These are phyloP conservation scores for Oscheius myriophilus DNA, from an alignment of 2,888 invertebrate genomes.

Conservation along the genomic window DNA sequence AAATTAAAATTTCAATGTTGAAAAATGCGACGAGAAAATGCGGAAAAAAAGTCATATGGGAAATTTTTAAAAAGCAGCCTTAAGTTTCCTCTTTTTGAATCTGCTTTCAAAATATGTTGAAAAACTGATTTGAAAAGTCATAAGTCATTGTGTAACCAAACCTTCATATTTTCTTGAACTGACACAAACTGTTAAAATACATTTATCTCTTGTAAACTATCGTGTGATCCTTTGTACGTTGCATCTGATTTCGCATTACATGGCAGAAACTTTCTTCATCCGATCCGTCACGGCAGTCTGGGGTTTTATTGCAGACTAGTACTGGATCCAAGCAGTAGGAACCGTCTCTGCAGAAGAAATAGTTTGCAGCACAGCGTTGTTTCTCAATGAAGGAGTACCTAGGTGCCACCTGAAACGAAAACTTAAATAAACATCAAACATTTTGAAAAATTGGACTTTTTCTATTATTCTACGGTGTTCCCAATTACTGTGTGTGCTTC, in stretches of 20 bases:
- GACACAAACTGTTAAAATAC: too few relatives aligned
- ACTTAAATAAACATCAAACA: background rate
- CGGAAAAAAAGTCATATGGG: too few relatives aligned
- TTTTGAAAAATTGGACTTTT: background rate
- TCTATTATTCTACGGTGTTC: background rate
- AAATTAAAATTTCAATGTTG: too few relatives aligned
- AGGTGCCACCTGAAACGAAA: slow-evolving; percentile 1
- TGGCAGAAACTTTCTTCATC: slow-evolving; percentile 48
- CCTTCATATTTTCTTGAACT: too few relatives aligned
- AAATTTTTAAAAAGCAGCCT: too few relatives aligned
- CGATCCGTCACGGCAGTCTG: slow-evolving; percentile 53
- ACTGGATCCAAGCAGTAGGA: slow-evolving; percentile 40
- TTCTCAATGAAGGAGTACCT: slow-evolving; percentile 20
- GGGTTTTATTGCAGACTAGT: slow-evolving; percentile 42
- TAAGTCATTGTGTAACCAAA: too few relatives aligned
- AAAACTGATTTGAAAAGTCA: too few relatives aligned
- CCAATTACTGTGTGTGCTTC: background rate
- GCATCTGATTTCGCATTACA: slow-evolving; percentile 5
- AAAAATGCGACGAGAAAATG: too few relatives aligned
- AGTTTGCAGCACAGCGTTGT: slow-evolving; percentile 44
- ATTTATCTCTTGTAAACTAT: slow-evolving; percentile 19
- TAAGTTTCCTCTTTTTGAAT: too few relatives aligned
- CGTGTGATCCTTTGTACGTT: slow-evolving; percentile 8
- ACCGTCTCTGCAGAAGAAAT: slow-evolving; percentile 52
- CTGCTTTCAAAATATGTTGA: too few relatives aligned